Evolutionary conservation across 2,888 invertebrate genomes (phyloP), one percentile per base, ranked within the genome.

Genomic region (Entomobrya multifasciata): DNA sequence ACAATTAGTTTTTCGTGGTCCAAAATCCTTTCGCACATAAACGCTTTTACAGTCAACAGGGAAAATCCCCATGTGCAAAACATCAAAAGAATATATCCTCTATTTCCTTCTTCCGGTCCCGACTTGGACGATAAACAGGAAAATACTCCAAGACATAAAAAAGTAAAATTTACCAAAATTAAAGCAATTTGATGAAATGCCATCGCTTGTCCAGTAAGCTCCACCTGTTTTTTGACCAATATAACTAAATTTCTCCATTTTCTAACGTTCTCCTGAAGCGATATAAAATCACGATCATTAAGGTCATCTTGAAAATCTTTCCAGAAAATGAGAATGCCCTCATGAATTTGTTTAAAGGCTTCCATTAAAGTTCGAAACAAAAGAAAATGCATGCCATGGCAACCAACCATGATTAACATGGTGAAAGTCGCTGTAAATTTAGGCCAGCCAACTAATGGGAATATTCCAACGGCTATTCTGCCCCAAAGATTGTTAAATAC

Each of bases 141-240:
- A 65, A 87, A 87, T 4, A 83, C 47, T n/a, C 83, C 78, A 25
- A 83, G 72, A 36, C 87, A 87, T 6, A 87, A 47, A 36, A 62
- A 78, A 22, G 49, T 25, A 27, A 87, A 87, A 22, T 83, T 44
- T n/a, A 83, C 65, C 27, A 87, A 72, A 41, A 79, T 49, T 62
- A 44, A 52, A 1, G 60, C 6, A 17, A 83, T 22, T 25, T 79
- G 72, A 62, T 83, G 74, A n/a, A 25, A 15, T 4, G 87, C 57
- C 10, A 67, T 57, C 1, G 78, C 74, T 49, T 36, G 27, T 0
- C 52, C 41, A 2, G 74, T 79, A 2, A 3, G 5, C 15, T 74
- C 44, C n/a, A 65, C 72, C 55, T 83, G 87, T n/a, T 72, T 79
- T 22, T 60, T 57, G 10, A 55, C 62, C 0, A 57, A 15, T 4